phyloP scores from a whole-genome alignment of 2,113 vertebrate species.

The Heliornis fulica region DNA sequence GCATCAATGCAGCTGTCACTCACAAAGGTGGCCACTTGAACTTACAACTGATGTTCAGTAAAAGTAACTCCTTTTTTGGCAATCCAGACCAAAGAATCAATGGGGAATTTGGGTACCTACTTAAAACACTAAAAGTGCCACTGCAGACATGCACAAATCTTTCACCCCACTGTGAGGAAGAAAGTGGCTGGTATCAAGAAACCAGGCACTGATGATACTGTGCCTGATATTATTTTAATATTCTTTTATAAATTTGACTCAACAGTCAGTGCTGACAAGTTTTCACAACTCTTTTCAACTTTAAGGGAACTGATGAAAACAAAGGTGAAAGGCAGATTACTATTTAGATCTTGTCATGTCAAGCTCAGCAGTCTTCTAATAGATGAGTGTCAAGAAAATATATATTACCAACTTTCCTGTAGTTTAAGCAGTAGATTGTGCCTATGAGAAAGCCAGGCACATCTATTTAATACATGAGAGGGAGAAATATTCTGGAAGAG shows the following conservation, averaged over 20 bases:
- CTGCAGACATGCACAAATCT: background rate
- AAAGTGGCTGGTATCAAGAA: background rate
- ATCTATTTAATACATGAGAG: background rate
- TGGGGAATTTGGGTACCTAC: background rate
- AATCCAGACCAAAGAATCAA: background rate
- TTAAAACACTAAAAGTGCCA: background rate
- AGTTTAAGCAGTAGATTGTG: background rate
- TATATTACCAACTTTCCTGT: background rate
- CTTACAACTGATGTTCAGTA: background rate
- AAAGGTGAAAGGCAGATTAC: background rate
- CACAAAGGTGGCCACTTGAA: background rate
- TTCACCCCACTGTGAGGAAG: background rate
- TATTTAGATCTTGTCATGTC: background rate
- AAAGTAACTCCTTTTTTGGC: background rate
- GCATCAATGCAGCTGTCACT: background rate
- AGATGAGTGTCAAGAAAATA: background rate
- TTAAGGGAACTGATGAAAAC: background rate
- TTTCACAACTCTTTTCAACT: background rate
- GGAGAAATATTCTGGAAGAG: background rate
- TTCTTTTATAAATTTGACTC: background rate
- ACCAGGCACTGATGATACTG: background rate
- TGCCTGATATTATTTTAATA: background rate
- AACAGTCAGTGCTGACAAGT: background rate
- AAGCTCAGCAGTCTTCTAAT: background rate
- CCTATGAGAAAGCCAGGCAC: background rate